phyloP scores from a whole-genome alignment of 2,797 vertebrate genomes.

The Stomatorhinus walkeri region DNA sequence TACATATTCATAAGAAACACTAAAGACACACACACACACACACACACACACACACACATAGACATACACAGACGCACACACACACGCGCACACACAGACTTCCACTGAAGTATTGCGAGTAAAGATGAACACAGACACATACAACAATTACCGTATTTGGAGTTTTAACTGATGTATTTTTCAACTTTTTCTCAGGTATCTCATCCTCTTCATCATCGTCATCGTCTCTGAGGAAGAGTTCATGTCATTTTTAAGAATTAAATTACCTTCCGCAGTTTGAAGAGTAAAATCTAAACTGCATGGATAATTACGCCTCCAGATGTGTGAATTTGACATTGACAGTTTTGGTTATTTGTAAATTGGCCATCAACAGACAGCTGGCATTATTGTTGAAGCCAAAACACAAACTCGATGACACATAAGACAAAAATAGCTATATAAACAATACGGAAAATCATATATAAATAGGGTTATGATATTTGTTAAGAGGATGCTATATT shows the following conservation, averaged over 20 bases:
- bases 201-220: constrained; percentile 49
- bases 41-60: neutral
- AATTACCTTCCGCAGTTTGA: neutral
- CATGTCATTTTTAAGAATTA: neutral
- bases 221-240: constrained; percentile 41
- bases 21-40: neutral
- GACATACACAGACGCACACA: neutral
- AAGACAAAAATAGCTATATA: neutral
- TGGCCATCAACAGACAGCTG: neutral
- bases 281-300: neutral
- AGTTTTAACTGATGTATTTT: constrained; percentile 43
- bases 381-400: neutral
- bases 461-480: neutral
- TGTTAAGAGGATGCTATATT: neutral
- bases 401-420: neutral
- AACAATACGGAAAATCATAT: neutral
- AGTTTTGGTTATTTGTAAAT: neutral
- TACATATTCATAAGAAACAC: neutral
- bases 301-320: neutral
- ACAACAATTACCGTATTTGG: constrained; percentile 47
- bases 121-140: neutral
- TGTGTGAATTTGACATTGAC: neutral
- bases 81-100: neutral
- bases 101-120: neutral
- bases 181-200: constrained; percentile 34